Conservation (phyloP, 2,797 vertebrate genomes). For the Vipera ursinii region DNA sequence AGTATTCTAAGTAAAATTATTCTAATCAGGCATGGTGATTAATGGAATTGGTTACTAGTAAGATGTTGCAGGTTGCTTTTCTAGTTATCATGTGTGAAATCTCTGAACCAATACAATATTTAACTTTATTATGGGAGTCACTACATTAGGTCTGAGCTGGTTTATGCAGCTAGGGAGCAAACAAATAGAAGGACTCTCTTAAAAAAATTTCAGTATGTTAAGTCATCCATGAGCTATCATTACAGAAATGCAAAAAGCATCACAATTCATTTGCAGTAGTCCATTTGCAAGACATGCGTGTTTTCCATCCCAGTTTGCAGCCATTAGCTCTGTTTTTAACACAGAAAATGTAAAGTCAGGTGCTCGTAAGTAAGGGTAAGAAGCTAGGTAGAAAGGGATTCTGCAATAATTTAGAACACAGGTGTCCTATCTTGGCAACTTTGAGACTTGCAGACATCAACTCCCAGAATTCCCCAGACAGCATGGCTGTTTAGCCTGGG, state of each 20-base stretch:
- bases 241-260: neutral
- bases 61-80: neutral
- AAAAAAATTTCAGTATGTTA: neutral
- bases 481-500: neutral
- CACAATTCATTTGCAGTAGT: neutral
- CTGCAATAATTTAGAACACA: neutral
- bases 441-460: neutral
- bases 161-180: neutral
- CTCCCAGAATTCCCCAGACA: neutral
- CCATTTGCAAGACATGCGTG: neutral
- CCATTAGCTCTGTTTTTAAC: neutral
- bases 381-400: neutral
- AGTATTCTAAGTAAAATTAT: neutral
- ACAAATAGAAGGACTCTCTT: too few relatives aligned
- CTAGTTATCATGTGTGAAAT: neutral
- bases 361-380: neutral
- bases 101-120: neutral
- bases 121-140: neutral
- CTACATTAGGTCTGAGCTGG: neutral
- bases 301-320: neutral
- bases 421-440: neutral
- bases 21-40: neutral
- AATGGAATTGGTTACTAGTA: neutral
- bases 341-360: neutral
- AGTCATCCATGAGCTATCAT: neutral